A percentile compares a stretch with the other conserved stretches of the same genome.
Conservation (phyloP, 2,888 invertebrate genomes). For the Parthenolecanium corni region DNA sequence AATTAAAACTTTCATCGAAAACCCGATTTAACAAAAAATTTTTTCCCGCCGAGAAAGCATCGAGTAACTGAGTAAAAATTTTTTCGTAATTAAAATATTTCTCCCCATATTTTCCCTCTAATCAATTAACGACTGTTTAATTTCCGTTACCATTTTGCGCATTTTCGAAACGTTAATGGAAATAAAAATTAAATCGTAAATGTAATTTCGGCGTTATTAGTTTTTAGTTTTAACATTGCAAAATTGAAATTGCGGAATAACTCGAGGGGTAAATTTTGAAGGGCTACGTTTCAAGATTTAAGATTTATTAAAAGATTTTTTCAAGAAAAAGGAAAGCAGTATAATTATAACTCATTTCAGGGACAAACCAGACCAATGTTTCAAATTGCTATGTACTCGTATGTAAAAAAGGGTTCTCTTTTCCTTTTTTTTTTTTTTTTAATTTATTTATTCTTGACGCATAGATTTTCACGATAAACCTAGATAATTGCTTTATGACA, state of each 20-base stretch:
- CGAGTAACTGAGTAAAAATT: not conserved
- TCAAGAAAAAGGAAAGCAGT: not conserved
- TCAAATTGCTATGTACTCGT: too few species aligned
- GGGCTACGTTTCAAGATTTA: constrained; percentile 4
- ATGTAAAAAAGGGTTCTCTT: too few species aligned
- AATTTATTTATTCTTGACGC: too few species aligned
- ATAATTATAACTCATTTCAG: too few species aligned
- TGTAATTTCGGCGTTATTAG: constrained; percentile 26
- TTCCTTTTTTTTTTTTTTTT: too few species aligned
- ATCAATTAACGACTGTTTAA: constrained; percentile 26
- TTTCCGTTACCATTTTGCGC: constrained; percentile 20
- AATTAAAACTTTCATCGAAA: too few species aligned
- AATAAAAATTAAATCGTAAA: constrained; percentile 28
- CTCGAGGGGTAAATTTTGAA: not conserved
- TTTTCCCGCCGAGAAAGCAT: too few species aligned
- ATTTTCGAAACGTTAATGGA: constrained; percentile 22
- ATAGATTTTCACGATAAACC: too few species aligned
- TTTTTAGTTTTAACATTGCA: constrained; percentile 23
- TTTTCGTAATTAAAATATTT: constrained; percentile 28
- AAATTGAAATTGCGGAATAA: constrained; percentile 20
- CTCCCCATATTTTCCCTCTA: constrained; percentile 10
- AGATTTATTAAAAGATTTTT: constrained; percentile 5
- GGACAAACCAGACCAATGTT: too few species aligned
- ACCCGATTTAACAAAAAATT: too few species aligned
- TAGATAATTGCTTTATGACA: too few species aligned